Percentiles rank a stretch among this genome's conserved stretches.
phyloP scores from a whole-genome alignment of 2,113 vertebrate species.

The Orycteropus afer region DNA sequence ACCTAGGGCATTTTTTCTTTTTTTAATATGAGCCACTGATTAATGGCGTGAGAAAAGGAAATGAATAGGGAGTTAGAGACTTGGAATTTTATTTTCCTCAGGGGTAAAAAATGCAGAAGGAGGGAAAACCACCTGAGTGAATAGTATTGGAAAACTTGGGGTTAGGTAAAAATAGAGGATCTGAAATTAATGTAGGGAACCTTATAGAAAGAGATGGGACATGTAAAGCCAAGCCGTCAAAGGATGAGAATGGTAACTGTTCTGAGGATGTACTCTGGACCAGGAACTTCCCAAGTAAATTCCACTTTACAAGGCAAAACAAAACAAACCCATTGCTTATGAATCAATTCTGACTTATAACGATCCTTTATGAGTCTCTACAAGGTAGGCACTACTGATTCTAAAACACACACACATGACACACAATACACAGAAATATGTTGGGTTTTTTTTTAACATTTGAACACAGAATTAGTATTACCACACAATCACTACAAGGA shows the following conservation, averaged over 20 bases:
- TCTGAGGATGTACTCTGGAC: neutral
- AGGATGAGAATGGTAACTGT: neutral
- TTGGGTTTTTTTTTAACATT: neutral
- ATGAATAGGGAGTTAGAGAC: slow-evolving; percentile 42
- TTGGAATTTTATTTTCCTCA: slow-evolving; percentile 57
- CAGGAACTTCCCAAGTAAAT: neutral
- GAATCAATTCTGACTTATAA: neutral
- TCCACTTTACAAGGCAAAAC: neutral
- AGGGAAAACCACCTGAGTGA: slow-evolving; percentile 23
- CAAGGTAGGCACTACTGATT: neutral
- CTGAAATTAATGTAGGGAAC: slow-evolving; percentile 3
- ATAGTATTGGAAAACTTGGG: neutral
- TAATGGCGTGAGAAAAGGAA: slow-evolving; percentile 45
- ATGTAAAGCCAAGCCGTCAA: neutral
- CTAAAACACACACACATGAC: neutral
- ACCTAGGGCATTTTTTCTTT: neutral
- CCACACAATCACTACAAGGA: too few relatives aligned
- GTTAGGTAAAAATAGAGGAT: neutral
- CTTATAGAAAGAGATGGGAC: neutral
- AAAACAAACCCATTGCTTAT: neutral
- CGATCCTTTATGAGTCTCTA: neutral
- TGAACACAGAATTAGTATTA: neutral
- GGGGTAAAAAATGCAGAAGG: neutral
- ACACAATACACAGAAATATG: neutral
- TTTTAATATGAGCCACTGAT: slow-evolving; percentile 47